Percentiles rank a stretch among this genome's conserved stretches.
These are phyloP conservation scores for Osmerus mordax DNA, from an alignment of 2,113 vertebrate genomes.

Conservation along the genomic window DNA sequence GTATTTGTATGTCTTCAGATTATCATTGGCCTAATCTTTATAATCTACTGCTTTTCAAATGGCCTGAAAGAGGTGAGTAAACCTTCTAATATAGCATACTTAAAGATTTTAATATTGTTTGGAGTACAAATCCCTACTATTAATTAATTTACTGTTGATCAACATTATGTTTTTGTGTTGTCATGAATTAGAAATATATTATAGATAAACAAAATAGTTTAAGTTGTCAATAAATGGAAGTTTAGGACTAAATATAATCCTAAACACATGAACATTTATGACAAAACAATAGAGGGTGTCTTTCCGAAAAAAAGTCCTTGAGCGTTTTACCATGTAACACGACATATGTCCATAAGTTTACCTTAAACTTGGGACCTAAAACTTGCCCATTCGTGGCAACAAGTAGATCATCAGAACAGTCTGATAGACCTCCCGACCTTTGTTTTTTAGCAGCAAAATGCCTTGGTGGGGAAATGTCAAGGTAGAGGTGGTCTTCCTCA, in stretches of 20 bases:
- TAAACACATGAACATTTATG: neutral
- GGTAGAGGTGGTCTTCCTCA: constrained; percentile 30
- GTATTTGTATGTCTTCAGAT: neutral
- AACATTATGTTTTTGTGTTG: too few relatives aligned
- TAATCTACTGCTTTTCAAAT: constrained; percentile 2
- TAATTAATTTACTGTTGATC: too few relatives aligned
- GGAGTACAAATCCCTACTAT: neutral
- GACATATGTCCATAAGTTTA: neutral
- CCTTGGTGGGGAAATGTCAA: neutral
- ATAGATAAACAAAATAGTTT: neutral
- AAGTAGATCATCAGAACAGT: neutral
- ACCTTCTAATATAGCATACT: neutral
- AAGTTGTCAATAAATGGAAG: neutral
- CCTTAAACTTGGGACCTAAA: too few relatives aligned
- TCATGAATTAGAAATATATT: too few relatives aligned
- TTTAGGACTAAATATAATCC: neutral
- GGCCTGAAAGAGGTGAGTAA: constrained; percentile 3
- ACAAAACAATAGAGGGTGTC: neutral
- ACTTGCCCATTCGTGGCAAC: neutral
- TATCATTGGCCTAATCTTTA: constrained; percentile 4
- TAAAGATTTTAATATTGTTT: neutral
- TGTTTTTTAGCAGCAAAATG: neutral
- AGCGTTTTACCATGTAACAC: neutral
- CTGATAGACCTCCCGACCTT: neutral
- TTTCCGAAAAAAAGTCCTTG: neutral